Conservation (phyloP, 2,113 vertebrate species). For the Bettongia penicillata region DNA sequence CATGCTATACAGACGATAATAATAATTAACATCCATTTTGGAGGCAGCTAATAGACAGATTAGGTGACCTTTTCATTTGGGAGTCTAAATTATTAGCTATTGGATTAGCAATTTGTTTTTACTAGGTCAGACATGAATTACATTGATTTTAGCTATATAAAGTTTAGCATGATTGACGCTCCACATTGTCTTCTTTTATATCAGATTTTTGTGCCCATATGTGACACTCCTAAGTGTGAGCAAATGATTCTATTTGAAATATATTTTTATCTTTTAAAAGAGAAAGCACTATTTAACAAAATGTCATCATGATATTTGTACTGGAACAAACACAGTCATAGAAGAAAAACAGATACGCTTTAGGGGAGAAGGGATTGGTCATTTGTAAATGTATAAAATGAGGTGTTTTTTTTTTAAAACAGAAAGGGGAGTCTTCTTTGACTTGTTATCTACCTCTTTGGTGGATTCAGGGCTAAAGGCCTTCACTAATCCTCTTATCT, state of each 20-base stretch:
- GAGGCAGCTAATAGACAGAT: slow-evolving; percentile 32
- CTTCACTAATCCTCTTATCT: not conserved
- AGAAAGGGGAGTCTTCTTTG: not conserved
- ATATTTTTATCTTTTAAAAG: not conserved
- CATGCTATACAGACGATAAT: not conserved
- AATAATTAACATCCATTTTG: slow-evolving; percentile 46
- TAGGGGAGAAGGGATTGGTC: not conserved
- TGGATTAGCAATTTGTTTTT: slow-evolving; percentile 56
- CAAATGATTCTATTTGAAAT: slow-evolving; percentile 15
- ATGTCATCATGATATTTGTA: slow-evolving; percentile 1
- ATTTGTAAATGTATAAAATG: not conserved
- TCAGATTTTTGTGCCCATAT: not conserved
- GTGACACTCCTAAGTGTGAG: not conserved
- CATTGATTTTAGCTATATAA: slow-evolving; percentile 53
- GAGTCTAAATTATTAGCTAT: slow-evolving; percentile 58
- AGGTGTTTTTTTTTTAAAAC: not conserved
- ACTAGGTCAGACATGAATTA: slow-evolving; percentile 41
- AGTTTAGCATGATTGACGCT: slow-evolving; percentile 42
- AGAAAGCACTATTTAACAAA: slow-evolving; percentile 10
- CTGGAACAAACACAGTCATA: slow-evolving; percentile 4
- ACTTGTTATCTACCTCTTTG: not conserved
- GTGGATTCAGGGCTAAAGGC: not conserved
- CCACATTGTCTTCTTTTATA: slow-evolving; percentile 31
- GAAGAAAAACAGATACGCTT: not conserved
- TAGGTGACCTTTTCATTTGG: slow-evolving; percentile 33